Evolutionary conservation across 2,888 invertebrate species (phyloP), one percentile per base, ranked within the genome.

Genomic region (Lumbricus terrestris): DNA sequence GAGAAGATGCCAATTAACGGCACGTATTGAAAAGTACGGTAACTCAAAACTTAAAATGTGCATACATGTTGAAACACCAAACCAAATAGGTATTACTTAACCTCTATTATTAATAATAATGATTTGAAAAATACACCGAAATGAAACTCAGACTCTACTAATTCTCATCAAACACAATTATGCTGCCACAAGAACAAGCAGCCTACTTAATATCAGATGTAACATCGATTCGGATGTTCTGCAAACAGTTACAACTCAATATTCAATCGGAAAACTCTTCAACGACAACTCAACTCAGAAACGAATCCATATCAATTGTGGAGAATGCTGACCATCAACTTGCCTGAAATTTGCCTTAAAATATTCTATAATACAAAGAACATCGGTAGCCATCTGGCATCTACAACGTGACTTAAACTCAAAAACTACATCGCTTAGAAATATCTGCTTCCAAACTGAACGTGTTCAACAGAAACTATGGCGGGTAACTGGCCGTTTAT

Each of bases 11-110:
- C 1, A 47, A 20, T 47, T 23, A 47, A 23, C 15, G 23, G 47
- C 47, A 47, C 47, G 20, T 47, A 47, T 47, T 20, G 47, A 29
- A 69, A 29, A 69, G 69, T 69, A 69, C 8, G 16, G 29, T n/a
- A n/a, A n/a, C 69, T 69, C 69, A 69, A 69, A 69, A 69, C 69
- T 69, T n/a, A 69, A 69, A 69, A n/a, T n/a, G n/a, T n/a, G n/a
- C n/a, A 8, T n/a, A n/a, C 69, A 69, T n/a, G n/a, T 69, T 11
- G 29, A 69, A 69, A 69, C 69, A n/a, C 29, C 16, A 69, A 69
- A 69, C 13, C 8, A 69, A 69, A 69, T 69, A 13, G 29, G 69
- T 8, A n/a, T 13, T 29, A 69, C 69, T 69, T 69, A 8, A 69
- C 29, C 6, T 69, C 29, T 69, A 69, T 5, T n/a, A 47, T 3